Evolutionary conservation across 2,797 vertebrate genomes (phyloP), one percentile per base, ranked within the genome.

Genomic region (Chromobotia macracanthus): DNA sequence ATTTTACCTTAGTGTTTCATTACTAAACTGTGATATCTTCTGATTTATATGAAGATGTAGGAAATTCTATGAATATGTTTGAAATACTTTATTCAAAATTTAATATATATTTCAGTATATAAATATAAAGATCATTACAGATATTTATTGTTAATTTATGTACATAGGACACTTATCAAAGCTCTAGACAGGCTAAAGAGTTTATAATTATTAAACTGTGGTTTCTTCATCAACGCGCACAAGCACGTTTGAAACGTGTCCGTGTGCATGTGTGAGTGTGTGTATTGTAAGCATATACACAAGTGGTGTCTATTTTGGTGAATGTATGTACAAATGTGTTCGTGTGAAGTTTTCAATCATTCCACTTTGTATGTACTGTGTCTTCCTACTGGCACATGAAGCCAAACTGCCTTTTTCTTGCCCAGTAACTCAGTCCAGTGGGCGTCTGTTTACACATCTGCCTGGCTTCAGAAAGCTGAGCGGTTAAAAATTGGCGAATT

Each of bases 21-120:
- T 90, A 92, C 90, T 90, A 90, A 93, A 93, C 92, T 94, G 94
- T 94, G 93, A 95, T 87, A 90, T 90, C 88, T 91, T 89, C 90
- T 89, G 87, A 84, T 90, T 92, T 89, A 88, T 92, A 92, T 92
- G 82, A 90, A 89, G 89, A 89, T 88, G 89, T 89, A 91, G 91
- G 87, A 86, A 88, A 90, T 88, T 90, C 89, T 92, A 91, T 89
- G 86, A 89, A 91, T 90, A 92, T 92, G 91, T 93, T 92, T 92
- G 90, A 93, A 91, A 92, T 92, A 91, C 92, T 92, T 91, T 88
- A 86, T 87, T 77, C 81, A 86, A 80, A n/a, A 83, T 77, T 61
- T 60, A 82, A 80, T 80, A 80, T 77, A 86, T 83, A 80, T 83
- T 70, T 80, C 51, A 74, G 75, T 90, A 92, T 92, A 92, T 92